Conservation (phyloP, 2,888 invertebrate genomes). For the Drosophila buzzatii region DNA sequence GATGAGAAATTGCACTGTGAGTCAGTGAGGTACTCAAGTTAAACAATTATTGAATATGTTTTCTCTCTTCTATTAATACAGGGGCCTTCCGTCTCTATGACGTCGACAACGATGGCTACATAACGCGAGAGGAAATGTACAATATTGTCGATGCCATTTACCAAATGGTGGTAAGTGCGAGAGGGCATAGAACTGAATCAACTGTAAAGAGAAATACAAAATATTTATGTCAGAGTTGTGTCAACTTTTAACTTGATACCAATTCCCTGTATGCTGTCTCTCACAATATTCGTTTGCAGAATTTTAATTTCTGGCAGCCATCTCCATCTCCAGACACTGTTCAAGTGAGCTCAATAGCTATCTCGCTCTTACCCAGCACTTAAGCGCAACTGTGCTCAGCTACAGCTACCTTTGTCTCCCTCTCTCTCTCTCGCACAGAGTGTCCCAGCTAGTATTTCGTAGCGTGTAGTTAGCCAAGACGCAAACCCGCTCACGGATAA, state of each 20-base stretch:
- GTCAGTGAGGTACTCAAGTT: conserved; percentile 83
- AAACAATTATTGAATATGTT: conserved; percentile 86
- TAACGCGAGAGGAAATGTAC: conserved; percentile 98
- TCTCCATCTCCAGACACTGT: background rate
- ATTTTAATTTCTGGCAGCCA: background rate
- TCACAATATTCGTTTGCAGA: background rate
- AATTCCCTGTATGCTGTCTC: background rate
- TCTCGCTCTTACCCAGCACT: background rate
- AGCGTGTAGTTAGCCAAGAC: too few relatives aligned
- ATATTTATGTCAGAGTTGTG: background rate
- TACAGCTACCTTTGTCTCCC: too few relatives aligned
- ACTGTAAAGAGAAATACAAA: background rate
- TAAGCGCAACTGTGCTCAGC: too few relatives aligned
- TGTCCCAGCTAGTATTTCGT: too few relatives aligned
- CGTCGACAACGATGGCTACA: conserved; percentile 97
- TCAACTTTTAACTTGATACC: background rate
- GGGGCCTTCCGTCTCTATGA: conserved; percentile 98
- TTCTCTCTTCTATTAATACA: conserved; percentile 79
- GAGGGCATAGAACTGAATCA: background rate
- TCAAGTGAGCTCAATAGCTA: background rate
- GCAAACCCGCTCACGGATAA: too few relatives aligned
- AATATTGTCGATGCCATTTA: conserved; percentile 99
- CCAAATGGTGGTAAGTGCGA: conserved; percentile 96
- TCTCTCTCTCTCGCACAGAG: too few relatives aligned
- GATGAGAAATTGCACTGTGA: conserved; percentile 99